Base-by-base conservation (phyloP, 2,888 invertebrate species). In the Polydrusus tereticollis region DNA sequence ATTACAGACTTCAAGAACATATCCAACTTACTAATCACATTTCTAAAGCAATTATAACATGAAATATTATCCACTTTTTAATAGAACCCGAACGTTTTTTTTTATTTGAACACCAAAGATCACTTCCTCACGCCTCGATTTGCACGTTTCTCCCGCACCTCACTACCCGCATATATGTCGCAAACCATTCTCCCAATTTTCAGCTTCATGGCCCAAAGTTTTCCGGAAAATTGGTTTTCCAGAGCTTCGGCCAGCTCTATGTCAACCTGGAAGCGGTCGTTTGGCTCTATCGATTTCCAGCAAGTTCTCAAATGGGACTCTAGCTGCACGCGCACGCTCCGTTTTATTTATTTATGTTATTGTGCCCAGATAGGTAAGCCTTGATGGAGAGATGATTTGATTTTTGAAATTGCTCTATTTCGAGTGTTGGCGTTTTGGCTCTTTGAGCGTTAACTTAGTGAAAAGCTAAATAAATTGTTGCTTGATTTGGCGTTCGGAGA, bases 281-380 rank as follows among this genome's bases (percentile, higher is more conserved):
- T 55, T 62, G 59, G 73, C 73, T 73, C 65, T 69, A 73, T 73
- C 59, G 73, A 73, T 73, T 73, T 69, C 43, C 58, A 0, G 33
- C 38, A 3, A 45, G 55, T 65, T 73, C 72, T 45, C 41, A 67
- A 64, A 64, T 68, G 52, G 72, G 41, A 18, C 66, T 67, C 26
- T 23, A 23, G 16, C 16, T 23, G n/a, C 8, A 29, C 6, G 66
- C 66, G 73, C 59, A 36, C 55, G 73, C 73, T 69, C 52, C 57
- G 38, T 18, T 65, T 73, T 69, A 73, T 69, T 73, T 73, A 73
- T 73, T 73, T 59, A 68, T 74, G 55, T 71, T 66, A 68, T 68
- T 65, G 58, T 58, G 33, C 26, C 47, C 45, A 18, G 62, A 62
- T 62, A 47, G 62, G 10, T 47, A n/a, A n/a, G 62, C 26, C 21